Evolutionary conservation across 1,140 invertebrate species (phyloP), one percentile per base, ranked within the genome.

Genomic region (Drosophila tani): DNA sequence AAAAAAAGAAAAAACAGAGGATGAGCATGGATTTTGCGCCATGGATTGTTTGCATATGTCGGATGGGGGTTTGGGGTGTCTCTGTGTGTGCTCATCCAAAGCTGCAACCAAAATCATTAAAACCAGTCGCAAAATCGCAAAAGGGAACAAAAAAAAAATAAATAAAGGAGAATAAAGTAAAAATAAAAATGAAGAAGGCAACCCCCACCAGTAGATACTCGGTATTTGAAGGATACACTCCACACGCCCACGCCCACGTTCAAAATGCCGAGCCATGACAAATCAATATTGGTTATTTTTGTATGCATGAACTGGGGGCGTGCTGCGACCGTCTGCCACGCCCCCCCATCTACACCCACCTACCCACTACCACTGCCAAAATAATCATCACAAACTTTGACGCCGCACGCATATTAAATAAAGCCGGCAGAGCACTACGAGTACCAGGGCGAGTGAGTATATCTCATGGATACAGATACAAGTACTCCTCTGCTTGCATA

Each of bases 261-360:
- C 21, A 40, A 43, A 68, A 64, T 38, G 35, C 50, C 41, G 49
- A 24, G 45, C 79, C 69, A 79, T 78, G 81, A 90, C 85, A 88
- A 88, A 88, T 88, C 85, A 88, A 88, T 88, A 88, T 90, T 90
- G 86, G 85, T 85, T 90, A 88, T 88, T 90, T 90, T 85, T 90
- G 85, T 85, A 88, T 90, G 85, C 85, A 90, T 69, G 85, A 82
- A 78, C 73, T 67, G 81, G 78, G 86, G 81, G 85, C 86, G 85
- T 90, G 86, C 66, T 57, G 47, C 38, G 11, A 15, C 76, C 58
- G 73, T 38, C 67, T 64, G 64, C 21, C 59, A 57, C 19, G 35
- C 51, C 46, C 35, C 40, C 27, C 49, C 35, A 19, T 15, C 19
- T 35, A n/a, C 29, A 14, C 14, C 65, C 38, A 4, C 0, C 21